Percentiles rank a stretch among this genome's conserved stretches.
Evolutionary conservation across 1,140 invertebrate species (phyloP).

Genomic region (Dreissena polymorpha): DNA sequence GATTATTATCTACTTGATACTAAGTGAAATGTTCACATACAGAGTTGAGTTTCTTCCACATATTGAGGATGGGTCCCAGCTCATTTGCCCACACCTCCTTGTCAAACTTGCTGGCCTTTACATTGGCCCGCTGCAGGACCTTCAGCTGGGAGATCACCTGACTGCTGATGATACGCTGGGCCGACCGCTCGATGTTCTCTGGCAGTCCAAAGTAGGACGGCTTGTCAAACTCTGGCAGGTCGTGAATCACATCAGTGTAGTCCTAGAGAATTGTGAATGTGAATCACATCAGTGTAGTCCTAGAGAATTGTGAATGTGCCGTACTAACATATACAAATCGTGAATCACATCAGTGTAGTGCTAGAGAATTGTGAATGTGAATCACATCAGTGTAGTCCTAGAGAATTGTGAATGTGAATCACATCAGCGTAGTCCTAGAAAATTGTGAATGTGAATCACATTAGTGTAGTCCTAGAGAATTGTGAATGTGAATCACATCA

Average conservation of each 20-base stretch:
- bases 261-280: conserved; percentile 84
- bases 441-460: neutral
- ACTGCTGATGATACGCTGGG: conserved; percentile 86
- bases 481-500: too few relatives aligned
- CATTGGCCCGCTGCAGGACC: conserved; percentile 75
- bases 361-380: neutral
- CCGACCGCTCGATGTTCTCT: conserved; percentile 89
- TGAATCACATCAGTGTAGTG: too few relatives aligned
- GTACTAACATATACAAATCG: neutral
- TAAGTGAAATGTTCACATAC: conserved; percentile 66
- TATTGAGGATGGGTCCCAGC: conserved; percentile 85
- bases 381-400: too few relatives aligned
- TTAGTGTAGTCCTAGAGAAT: too few relatives aligned
- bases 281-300: too few relatives aligned
- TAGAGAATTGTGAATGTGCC: neutral
- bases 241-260: conserved; percentile 83
- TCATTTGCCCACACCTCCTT: conserved; percentile 83
- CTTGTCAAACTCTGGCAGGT: conserved; percentile 85
- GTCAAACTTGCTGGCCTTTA: conserved; percentile 79
- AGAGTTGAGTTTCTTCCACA: conserved; percentile 89
- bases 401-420: neutral
- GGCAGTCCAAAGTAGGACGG: conserved; percentile 90
- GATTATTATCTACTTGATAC: too few relatives aligned
- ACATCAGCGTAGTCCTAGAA: too few relatives aligned
- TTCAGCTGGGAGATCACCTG: conserved; percentile 85